Conservation (phyloP, 2,888 invertebrate species). For the Ypsolopha scabrella region DNA sequence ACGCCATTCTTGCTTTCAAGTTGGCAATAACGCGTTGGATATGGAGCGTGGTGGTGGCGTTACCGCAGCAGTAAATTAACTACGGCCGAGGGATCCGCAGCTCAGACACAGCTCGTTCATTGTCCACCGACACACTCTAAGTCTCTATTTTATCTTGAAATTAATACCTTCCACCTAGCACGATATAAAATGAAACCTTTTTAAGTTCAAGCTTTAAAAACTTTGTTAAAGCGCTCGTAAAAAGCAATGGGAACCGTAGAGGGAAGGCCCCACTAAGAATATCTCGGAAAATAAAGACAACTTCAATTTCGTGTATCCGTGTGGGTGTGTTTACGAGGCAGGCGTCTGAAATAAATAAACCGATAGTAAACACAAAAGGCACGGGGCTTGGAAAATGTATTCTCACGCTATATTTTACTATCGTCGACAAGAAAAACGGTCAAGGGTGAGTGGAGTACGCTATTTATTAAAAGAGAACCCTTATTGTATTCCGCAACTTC, state of each 20-base stretch:
- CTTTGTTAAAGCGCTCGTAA: slow-evolving; percentile 8
- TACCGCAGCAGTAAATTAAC: slow-evolving; percentile 62
- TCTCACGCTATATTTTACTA: slow-evolving; percentile 23
- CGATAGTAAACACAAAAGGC: slow-evolving; percentile 51
- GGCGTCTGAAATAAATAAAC: slow-evolving; percentile 59
- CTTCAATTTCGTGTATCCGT: slow-evolving; percentile 57
- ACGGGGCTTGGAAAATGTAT: slow-evolving; percentile 43
- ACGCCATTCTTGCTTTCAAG: slow-evolving; percentile 63
- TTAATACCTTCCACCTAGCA: not conserved
- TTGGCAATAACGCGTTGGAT: slow-evolving; percentile 64
- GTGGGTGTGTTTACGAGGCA: slow-evolving; percentile 59
- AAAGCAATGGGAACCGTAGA: slow-evolving; percentile 4
- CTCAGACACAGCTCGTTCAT: slow-evolving; percentile 37
- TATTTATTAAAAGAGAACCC: no score
- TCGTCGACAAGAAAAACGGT: not conserved
- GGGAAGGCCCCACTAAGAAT: slow-evolving; percentile 24
- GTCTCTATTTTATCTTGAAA: not conserved
- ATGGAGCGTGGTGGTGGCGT: slow-evolving; percentile 64
- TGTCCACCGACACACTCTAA: slow-evolving; percentile 17
- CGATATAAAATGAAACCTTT: not conserved
- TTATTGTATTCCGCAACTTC: no score
- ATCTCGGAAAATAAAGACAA: slow-evolving; percentile 46
- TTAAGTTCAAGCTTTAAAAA: slow-evolving; percentile 4
- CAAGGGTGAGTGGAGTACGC: not conserved
- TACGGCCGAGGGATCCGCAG: slow-evolving; percentile 30